phyloP scores from a whole-genome alignment of 2,888 invertebrate species.

The Caenorhabditis sinica region DNA sequence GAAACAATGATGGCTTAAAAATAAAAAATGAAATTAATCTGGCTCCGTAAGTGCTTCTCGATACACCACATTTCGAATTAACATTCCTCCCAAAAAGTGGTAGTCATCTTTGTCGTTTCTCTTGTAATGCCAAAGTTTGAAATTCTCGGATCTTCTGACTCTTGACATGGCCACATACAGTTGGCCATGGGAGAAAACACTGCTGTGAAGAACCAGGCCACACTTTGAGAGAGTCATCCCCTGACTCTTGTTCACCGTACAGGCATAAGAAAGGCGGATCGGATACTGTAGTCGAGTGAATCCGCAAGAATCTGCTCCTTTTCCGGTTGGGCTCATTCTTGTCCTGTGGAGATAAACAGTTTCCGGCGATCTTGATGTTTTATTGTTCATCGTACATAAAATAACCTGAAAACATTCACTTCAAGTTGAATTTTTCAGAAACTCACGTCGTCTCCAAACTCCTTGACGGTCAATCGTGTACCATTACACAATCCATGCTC shows the following conservation, averaged over 20 bases:
- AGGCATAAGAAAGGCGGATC: constrained; percentile 79
- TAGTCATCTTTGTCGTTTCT: background rate
- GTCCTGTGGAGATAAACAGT: constrained; percentile 28
- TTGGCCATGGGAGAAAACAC: constrained; percentile 80
- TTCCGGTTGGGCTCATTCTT: constrained; percentile 8
- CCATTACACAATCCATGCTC: constrained; percentile 33
- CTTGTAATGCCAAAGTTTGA: constrained; percentile 10
- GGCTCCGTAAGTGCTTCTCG: background rate
- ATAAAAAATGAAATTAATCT: too few species aligned
- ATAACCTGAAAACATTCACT: constrained; percentile 29
- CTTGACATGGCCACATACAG: constrained; percentile 77
- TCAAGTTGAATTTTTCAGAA: background rate
- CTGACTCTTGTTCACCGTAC: constrained; percentile 83
- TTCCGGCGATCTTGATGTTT: background rate
- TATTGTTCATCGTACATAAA: background rate
- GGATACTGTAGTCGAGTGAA: constrained; percentile 74
- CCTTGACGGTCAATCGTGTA: constrained; percentile 13
- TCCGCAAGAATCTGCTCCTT: background rate
- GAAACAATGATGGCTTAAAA: too few species aligned
- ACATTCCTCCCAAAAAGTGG: background rate
- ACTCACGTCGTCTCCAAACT: constrained; percentile 21
- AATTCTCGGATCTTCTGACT: constrained; percentile 9
- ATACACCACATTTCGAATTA: background rate
- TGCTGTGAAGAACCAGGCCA: constrained; percentile 63
- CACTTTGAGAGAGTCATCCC: constrained; percentile 75